Evolutionary conservation across 2,797 vertebrate genomes (phyloP).

Genomic region (Leptodactylus fallax): DNA sequence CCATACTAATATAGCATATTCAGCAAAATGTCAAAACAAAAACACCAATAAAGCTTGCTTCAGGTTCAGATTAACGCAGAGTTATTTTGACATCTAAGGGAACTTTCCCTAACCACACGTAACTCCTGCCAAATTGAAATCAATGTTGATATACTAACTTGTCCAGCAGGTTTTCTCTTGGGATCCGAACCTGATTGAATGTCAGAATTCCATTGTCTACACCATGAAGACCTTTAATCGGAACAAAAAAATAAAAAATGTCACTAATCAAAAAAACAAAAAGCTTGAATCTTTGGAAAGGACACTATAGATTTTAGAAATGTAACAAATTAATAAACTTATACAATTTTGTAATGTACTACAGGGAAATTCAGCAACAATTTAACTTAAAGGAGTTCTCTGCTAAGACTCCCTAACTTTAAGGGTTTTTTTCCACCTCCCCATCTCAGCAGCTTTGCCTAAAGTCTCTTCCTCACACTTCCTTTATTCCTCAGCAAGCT

Average conservation of each 20-base stretch:
- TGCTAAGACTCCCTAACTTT: no score
- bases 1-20: no score
- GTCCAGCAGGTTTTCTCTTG: constrained; percentile 74
- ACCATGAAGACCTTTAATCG: constrained; percentile 71
- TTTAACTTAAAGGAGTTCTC: no score
- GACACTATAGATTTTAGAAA: background rate
- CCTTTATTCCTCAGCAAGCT: no score
- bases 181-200: constrained; percentile 74
- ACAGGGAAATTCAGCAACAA: no score
- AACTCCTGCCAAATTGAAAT: constrained; percentile 28
- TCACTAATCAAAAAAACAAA: background rate
- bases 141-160: constrained; percentile 68
- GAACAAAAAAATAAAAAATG: constrained; percentile 17
- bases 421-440: no score
- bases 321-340: no score
- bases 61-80: background rate
- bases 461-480: no score
- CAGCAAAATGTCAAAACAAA: background rate
- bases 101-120: background rate
- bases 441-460: no score
- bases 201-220: constrained; percentile 76
- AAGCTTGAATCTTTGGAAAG: background rate
- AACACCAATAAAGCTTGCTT: background rate
- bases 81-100: background rate
- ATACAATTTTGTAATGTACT: no score